Conservation (phyloP, 2,888 invertebrate genomes). For the Yponomeuta evonymella region DNA sequence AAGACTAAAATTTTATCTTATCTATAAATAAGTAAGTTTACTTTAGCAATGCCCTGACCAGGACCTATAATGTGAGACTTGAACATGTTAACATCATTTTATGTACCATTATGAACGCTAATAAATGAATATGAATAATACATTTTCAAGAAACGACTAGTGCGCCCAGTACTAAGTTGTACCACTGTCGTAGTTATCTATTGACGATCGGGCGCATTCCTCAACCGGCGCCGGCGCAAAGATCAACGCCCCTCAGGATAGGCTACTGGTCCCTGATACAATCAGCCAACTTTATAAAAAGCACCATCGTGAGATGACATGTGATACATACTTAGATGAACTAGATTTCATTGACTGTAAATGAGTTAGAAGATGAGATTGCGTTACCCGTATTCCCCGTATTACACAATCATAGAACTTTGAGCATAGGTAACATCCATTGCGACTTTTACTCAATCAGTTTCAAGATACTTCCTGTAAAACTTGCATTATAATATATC, state of each 20-base stretch:
- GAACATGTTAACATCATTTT: too few species aligned
- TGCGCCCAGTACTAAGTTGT: background rate
- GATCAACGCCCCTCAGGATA: conserved; percentile 64
- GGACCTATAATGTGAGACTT: too few species aligned
- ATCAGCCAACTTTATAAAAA: background rate
- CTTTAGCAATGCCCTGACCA: too few species aligned
- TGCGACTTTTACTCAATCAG: too few species aligned
- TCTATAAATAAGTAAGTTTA: too few species aligned
- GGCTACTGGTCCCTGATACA: conserved; percentile 47
- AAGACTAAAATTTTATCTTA: too few species aligned
- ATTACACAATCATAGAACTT: too few species aligned
- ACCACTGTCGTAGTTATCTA: background rate
- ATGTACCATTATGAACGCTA: too few species aligned
- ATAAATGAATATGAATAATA: background rate
- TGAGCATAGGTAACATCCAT: too few species aligned
- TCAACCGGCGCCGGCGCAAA: conserved; percentile 30
- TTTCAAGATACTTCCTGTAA: too few species aligned
- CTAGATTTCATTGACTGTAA: background rate
- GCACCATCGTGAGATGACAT: background rate
- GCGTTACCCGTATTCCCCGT: too few species aligned
- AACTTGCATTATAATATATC: too few species aligned
- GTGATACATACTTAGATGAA: background rate
- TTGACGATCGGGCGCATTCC: conserved; percentile 57
- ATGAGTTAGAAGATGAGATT: background rate
- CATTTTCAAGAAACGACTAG: background rate